These are phyloP conservation scores for Myotis lucifugus DNA, from an alignment of 2,113 vertebrate species.

Conservation along the genomic window DNA sequence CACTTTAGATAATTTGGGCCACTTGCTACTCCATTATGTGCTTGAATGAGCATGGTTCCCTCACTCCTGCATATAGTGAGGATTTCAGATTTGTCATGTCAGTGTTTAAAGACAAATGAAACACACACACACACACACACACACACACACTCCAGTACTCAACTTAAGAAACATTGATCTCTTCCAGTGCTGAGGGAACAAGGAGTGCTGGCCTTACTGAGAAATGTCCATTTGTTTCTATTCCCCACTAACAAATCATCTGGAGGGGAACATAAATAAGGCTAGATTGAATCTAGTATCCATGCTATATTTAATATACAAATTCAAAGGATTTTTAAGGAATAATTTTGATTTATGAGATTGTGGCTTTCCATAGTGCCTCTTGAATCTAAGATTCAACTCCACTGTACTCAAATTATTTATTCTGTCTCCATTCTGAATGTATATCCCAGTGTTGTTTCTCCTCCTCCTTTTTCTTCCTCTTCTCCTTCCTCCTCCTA, in stretches of 20 bases:
- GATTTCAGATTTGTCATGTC: background rate
- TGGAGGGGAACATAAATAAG: background rate
- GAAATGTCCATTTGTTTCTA: background rate
- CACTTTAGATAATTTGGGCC: background rate
- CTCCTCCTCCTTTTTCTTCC: background rate
- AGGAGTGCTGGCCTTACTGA: background rate
- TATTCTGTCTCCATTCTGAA: constrained; percentile 5
- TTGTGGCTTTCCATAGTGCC: constrained; percentile 19
- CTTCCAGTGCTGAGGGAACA: background rate
- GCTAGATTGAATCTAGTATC: background rate
- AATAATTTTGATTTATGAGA: constrained; percentile 35
- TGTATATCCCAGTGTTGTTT: background rate
- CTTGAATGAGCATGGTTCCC: background rate
- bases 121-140: background rate
- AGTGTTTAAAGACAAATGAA: background rate
- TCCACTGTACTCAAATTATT: background rate
- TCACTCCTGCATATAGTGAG: background rate
- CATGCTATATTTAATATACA: background rate
- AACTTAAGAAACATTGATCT: background rate
- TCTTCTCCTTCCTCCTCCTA: background rate
- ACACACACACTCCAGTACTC: background rate
- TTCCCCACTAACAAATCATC: background rate
- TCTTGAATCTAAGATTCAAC: background rate
- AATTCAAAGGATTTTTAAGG: constrained; percentile 34
- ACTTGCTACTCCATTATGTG: background rate